Evolutionary conservation across 2,888 invertebrate species (phyloP), one percentile per base, ranked within the genome.

Genomic region (Ophion costatus): DNA sequence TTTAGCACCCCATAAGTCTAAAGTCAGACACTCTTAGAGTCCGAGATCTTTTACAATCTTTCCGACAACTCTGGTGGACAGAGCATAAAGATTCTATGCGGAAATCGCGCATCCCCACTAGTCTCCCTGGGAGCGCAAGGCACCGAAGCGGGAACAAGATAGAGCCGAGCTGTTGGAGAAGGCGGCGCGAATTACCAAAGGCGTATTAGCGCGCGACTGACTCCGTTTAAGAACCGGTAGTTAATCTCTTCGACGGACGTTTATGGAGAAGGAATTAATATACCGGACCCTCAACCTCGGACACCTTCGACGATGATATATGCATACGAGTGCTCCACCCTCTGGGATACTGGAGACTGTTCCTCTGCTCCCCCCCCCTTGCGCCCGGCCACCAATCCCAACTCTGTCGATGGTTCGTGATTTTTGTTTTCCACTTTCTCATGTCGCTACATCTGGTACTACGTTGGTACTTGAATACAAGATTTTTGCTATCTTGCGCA

Each of bases 261-360:
- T 93, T 93, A 93, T 93, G 93, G 91, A 92, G 92, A 93, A 90
- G 91, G 93, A 93, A 93, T 93, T 93, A 93, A 93, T 93, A 93
- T 93, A 93, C 92, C 90, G 77, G 89, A 91, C 90, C 90, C 91
- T 91, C 90, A 91, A 91, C 91, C 91, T 89, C 87, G 90, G 88
- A 74, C 90, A 90, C 90, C 90, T 92, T 92, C 90, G 87, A 85
- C 89, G 87, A 88, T 93, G 93, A 93, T 93, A 93, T 93, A 93
- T 89, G 92, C 89, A 90, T 91, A 85, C 89, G 90, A 89, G 87
- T 80, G 90, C 91, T 91, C 92, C 92, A 91, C 91, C 91, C 89
- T 84, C 85, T 84, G 79, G 75, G 73, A 74, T 77, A 83, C 82
- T 87, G 83, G 73, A 85, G 70, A 85, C 85, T 75, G 14, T 51